Base-by-base conservation (phyloP, 2,113 vertebrate species). In the Pristiophorus japonicus region DNA sequence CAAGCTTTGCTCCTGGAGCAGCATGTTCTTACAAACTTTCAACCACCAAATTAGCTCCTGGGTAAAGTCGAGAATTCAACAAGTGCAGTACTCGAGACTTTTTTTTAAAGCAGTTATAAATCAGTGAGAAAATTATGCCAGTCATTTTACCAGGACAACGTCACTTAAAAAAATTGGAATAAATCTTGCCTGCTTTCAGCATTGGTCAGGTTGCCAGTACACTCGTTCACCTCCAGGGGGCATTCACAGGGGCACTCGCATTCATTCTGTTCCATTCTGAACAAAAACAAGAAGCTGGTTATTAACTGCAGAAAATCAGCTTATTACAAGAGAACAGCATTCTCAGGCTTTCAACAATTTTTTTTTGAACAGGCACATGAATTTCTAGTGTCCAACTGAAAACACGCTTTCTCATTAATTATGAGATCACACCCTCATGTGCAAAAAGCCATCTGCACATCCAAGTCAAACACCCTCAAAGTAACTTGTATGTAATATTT, bases 231-330 rank as follows among this genome's bases (percentile, higher is more conserved):
- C 98, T 99, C 99, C 96, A 99, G 98, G 93, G 99, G 99, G 97
- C 99, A 99, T 97, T 99, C 99, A 96, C 99, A 99, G 0, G 99
- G 99, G 96, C 99, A 99, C 96, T 99, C 99, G 0, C 99, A 99
- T 95, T 99, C 99, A 24, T 99, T 99, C 97, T 99, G 99, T 81
- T 99, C 99, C 99, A 99, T 99, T 96, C 99, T 99, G 96, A 5
- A 95, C 30, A 95, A 96, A 96, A 95, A 95, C 95, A 94, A 42
- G 20, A n/a, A 8, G 14, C 4, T 1, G 3, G 30, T 70, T 63
- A 92, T 62, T 38, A 62, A 38, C 6, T 62, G 11, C 62, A 63
- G 18, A n/a, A 3, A 63, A 59, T 42, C n/a, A 22, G 4, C 47
- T 62, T 30, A 92, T 62, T 51, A 4, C 22, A 45, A 55, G 27